These are phyloP conservation scores for Melanotaenia boesemani DNA, from an alignment of 2,797 vertebrate species.

Conservation along the genomic window DNA sequence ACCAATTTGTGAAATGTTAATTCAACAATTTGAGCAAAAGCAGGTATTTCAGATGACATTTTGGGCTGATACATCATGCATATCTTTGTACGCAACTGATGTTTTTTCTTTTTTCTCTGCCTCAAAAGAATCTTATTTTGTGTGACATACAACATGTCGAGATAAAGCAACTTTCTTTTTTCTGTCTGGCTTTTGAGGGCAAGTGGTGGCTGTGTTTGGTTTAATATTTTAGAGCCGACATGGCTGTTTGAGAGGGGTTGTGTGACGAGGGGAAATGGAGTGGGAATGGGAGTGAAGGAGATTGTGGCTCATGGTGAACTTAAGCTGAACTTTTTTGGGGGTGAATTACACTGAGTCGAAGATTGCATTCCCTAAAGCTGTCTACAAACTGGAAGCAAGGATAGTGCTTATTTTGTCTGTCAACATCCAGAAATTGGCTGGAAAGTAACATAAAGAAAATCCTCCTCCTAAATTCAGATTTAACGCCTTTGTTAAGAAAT, in stretches of 20 bases:
- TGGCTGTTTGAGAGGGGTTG: slow-evolving; percentile 41
- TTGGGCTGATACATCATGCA: slow-evolving; percentile 23
- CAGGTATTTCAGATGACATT: slow-evolving; percentile 16
- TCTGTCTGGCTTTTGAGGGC: slow-evolving; percentile 45
- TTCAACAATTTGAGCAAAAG: slow-evolving; percentile 8
- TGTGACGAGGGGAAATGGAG: slow-evolving; percentile 42
- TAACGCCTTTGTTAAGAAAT: too few species aligned
- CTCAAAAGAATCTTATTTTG: neutral
- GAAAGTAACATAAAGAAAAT: neutral
- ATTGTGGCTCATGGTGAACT: slow-evolving; percentile 58
- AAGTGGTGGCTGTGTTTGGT: slow-evolving; percentile 63
- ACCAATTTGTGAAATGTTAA: slow-evolving; percentile 3
- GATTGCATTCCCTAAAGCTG: slow-evolving; percentile 1
- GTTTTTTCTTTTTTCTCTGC: neutral
- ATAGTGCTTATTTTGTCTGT: neutral
- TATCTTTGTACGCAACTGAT: neutral
- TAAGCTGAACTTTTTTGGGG: slow-evolving; percentile 49
- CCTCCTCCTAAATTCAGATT: neutral
- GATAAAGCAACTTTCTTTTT: slow-evolving; percentile 22
- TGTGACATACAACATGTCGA: slow-evolving; percentile 22
- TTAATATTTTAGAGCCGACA: slow-evolving; percentile 69
- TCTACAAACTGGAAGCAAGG: neutral
- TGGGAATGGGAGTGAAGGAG: slow-evolving; percentile 24
- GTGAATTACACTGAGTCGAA: slow-evolving; percentile 9
- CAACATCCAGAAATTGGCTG: too few species aligned